These are phyloP conservation scores for Phycodurus eques DNA, from an alignment of 2,113 vertebrate species.

Conservation along the genomic window DNA sequence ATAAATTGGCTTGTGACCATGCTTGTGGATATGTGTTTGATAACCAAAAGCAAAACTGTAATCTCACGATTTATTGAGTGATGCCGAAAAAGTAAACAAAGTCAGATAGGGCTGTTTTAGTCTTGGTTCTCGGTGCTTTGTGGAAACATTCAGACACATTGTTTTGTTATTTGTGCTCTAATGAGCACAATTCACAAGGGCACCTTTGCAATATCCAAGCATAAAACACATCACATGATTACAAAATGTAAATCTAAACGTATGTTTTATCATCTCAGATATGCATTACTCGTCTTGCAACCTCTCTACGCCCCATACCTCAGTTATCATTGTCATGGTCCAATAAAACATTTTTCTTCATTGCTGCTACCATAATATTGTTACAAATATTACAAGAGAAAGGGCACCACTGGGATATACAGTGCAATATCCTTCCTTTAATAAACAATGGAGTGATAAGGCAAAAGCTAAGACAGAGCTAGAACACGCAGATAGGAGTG, in stretches of 20 bases:
- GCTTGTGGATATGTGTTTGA: too few relatives aligned
- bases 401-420: conserved; percentile 11
- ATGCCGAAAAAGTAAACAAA: too few relatives aligned
- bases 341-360: conserved; percentile 23
- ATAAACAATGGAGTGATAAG: conserved; percentile 31
- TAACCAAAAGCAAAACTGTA: too few relatives aligned
- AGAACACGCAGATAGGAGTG: neutral
- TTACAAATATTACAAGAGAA: conserved; percentile 20
- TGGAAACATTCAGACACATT: too few relatives aligned
- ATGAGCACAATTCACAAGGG: conserved; percentile 6
- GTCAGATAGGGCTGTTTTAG: too few relatives aligned
- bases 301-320: neutral
- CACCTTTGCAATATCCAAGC: conserved; percentile 10
- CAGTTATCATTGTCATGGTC: neutral
- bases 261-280: neutral
- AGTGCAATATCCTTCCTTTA: conserved; percentile 22
- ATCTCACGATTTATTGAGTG: too few relatives aligned
- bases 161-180: too few relatives aligned
- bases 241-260: neutral
- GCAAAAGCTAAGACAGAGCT: conserved; percentile 10
- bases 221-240: neutral
- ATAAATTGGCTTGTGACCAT: too few relatives aligned
- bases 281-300: conserved; percentile 13
- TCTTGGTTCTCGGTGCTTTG: too few relatives aligned
- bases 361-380: conserved; percentile 16